A percentile compares a stretch with the other conserved stretches of the same genome.
Evolutionary conservation across 2,797 vertebrate species (phyloP).

Genomic region (Galago senegalensis): DNA sequence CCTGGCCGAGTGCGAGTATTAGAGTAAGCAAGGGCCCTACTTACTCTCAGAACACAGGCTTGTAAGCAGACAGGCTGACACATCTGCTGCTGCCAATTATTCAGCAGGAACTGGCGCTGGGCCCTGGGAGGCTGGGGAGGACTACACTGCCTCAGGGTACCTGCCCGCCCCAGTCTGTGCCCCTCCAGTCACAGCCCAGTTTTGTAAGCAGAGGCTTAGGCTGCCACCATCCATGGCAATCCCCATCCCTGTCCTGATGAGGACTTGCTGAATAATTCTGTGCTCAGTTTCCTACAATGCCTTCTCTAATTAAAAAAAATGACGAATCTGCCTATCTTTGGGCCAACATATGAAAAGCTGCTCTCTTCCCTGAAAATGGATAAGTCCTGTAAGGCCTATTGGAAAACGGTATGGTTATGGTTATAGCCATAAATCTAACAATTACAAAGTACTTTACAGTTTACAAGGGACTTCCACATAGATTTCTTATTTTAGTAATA

Average conservation of each 20-base stretch:
- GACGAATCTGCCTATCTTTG: background rate
- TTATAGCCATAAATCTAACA: rapidly evolving
- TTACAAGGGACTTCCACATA: background rate
- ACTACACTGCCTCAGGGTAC: rapidly evolving
- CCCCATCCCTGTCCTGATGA: background rate
- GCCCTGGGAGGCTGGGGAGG: background rate
- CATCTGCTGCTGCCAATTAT: background rate
- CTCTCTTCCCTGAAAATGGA: background rate
- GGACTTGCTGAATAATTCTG: rapidly evolving
- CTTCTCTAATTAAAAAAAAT: background rate
- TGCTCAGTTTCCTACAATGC: background rate
- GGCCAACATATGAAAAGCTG: background rate
- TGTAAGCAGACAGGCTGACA: too few species aligned
- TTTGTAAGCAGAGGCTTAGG: background rate
- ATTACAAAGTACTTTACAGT: background rate
- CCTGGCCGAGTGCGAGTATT: rapidly evolving
- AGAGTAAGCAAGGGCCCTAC: background rate
- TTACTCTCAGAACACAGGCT: background rate
- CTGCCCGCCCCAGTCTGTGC: background rate
- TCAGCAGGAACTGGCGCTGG: background rate
- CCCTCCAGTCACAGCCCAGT: background rate
- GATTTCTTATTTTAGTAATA: background rate
- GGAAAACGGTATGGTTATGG: background rate
- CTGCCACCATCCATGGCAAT: background rate
- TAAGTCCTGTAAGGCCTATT: background rate